Conservation (phyloP, 2,797 vertebrate genomes). For the Glyptemys insculpta region DNA sequence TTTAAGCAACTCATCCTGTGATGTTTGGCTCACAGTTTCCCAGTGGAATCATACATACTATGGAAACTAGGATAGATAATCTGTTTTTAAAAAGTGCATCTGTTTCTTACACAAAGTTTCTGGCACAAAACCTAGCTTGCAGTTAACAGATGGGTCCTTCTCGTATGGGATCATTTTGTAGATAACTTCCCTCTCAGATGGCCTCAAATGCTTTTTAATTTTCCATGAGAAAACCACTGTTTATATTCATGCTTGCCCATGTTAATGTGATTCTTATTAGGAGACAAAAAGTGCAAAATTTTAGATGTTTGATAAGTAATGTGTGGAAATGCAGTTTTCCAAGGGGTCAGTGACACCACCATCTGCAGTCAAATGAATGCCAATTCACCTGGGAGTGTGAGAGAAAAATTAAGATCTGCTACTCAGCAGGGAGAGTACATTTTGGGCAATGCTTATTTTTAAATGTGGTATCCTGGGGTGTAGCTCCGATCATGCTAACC, state of each 20-base stretch:
- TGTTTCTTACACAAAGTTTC: constrained; percentile 21
- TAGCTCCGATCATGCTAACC: background rate
- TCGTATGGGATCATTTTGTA: background rate
- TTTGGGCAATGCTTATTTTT: background rate
- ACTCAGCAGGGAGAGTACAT: background rate
- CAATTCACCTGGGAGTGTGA: background rate
- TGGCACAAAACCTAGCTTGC: constrained; percentile 19
- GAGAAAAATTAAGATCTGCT: background rate
- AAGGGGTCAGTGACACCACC: constrained; percentile 11
- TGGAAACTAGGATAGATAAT: constrained; percentile 47
- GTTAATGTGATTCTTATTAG: background rate
- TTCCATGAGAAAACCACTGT: constrained; percentile 41
- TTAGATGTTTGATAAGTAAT: background rate
- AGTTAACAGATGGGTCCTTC: constrained; percentile 16
- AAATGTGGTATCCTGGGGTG: background rate
- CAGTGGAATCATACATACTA: background rate
- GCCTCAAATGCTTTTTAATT: constrained; percentile 14
- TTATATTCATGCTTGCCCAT: constrained; percentile 15
- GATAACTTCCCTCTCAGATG: constrained; percentile 13
- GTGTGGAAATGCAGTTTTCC: background rate
- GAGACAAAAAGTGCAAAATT: background rate
- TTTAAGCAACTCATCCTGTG: constrained; percentile 21
- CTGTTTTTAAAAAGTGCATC: constrained; percentile 1
- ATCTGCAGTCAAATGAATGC: background rate
- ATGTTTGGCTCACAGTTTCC: constrained; percentile 12